A percentile compares a stretch with the other conserved stretches of the same genome.
These are phyloP conservation scores for Formica exsecta DNA, from an alignment of 1,140 invertebrate species.

Conservation along the genomic window DNA sequence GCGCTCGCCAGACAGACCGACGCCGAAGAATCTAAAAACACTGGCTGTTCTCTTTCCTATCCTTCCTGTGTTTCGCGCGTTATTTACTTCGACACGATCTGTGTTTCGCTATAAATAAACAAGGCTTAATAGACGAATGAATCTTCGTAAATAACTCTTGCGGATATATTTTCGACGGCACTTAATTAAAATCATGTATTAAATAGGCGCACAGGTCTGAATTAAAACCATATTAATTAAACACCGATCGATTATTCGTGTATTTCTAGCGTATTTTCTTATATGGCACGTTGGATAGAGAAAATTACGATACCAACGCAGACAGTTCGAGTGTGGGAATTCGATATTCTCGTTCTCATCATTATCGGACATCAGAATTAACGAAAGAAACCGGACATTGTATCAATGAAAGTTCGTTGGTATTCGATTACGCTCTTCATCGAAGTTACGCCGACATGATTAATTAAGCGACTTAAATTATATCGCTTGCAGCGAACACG, in stretches of 20 bases:
- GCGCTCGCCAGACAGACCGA: constrained; percentile 46
- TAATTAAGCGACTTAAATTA: constrained; percentile 46
- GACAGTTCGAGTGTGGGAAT: not conserved
- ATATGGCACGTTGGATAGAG: constrained; percentile 24
- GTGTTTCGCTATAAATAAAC: constrained; percentile 32
- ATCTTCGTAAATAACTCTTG: not conserved
- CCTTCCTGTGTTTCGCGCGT: not conserved
- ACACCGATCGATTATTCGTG: not conserved
- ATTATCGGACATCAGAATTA: constrained; percentile 34
- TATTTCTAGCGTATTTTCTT: constrained; percentile 27
- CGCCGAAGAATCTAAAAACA: constrained; percentile 58
- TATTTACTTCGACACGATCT: constrained; percentile 27
- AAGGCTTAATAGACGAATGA: constrained; percentile 15
- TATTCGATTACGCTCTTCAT: not conserved
- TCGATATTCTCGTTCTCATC: constrained; percentile 29
- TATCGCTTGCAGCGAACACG: not conserved
- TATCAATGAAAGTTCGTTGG: not conserved
- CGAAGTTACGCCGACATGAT: not conserved
- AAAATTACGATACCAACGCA: constrained; percentile 32
- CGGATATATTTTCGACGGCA: not conserved
- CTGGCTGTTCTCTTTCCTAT: constrained; percentile 11
- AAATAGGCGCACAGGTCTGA: not conserved
- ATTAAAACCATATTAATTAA: constrained; percentile 59
- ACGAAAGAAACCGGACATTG: not conserved
- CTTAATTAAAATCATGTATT: constrained; percentile 51